These are phyloP conservation scores for Eustalomyia histrio DNA, from an alignment of 2,888 invertebrate genomes.

Conservation along the genomic window DNA sequence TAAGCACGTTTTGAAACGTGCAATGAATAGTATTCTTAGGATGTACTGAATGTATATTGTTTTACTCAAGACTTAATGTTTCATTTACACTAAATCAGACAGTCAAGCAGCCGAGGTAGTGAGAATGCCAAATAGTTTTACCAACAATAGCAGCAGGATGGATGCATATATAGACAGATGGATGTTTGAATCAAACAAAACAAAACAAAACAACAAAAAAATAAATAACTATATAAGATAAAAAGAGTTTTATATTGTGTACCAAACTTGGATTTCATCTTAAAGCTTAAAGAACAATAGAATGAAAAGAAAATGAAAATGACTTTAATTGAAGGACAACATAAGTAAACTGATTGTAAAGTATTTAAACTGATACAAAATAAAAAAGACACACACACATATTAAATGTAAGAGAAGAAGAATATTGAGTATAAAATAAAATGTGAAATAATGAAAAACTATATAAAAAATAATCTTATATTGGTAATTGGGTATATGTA, in stretches of 20 bases:
- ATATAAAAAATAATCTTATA: no score
- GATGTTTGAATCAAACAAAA: not conserved
- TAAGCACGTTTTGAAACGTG: slow-evolving; percentile 62
- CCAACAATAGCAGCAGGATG: not conserved
- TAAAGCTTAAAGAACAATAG: slow-evolving; percentile 13
- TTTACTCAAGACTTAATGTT: slow-evolving; percentile 52
- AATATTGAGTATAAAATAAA: not conserved
- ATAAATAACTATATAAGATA: not conserved
- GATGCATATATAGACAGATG: not conserved
- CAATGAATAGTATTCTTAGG: slow-evolving; percentile 43
- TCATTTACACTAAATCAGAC: slow-evolving; percentile 42
- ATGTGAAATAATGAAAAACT: not conserved
- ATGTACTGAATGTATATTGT: slow-evolving; percentile 20
- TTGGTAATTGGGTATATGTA: not conserved
- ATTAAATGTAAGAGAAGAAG: not conserved
- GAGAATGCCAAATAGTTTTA: not conserved
- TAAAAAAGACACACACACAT: not conserved
- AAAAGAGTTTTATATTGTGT: slow-evolving; percentile 11
- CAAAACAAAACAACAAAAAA: not conserved
- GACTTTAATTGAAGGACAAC: slow-evolving; percentile 56
- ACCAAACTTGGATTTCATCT: slow-evolving; percentile 4
- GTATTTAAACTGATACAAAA: slow-evolving; percentile 50
- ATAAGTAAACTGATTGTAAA: slow-evolving; percentile 53
- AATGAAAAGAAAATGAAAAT: not conserved
- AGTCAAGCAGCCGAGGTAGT: slow-evolving; percentile 30